Percentiles rank a stretch among this genome's conserved stretches.
Evolutionary conservation across 1,140 invertebrate species (phyloP).

Genomic region (Eurosta solidaginis): DNA sequence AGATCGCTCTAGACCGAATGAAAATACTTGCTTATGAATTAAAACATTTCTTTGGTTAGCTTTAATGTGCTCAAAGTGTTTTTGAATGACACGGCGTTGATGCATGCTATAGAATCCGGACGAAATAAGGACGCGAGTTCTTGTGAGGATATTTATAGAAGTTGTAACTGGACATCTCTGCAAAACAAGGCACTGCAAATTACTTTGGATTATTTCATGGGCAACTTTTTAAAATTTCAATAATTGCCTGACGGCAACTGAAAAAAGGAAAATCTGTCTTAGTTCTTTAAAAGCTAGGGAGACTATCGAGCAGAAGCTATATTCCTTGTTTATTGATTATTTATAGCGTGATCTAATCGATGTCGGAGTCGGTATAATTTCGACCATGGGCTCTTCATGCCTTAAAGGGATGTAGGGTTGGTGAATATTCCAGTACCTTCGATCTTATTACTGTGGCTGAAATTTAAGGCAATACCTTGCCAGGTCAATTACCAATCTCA

Average conservation of each 20-base stretch:
- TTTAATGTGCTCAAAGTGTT: slow-evolving; percentile 6
- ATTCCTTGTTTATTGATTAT: no score
- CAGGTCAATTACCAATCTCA: no score
- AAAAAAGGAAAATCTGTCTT: neutral
- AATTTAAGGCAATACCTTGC: no score
- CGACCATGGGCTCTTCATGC: no score
- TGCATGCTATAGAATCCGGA: slow-evolving; percentile 26
- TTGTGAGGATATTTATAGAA: neutral
- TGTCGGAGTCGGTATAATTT: no score
- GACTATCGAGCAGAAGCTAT: no score
- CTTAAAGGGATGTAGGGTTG: no score
- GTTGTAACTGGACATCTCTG: slow-evolving; percentile 13
- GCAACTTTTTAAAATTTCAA: neutral
- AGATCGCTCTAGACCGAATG: neutral
- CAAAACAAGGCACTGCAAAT: neutral
- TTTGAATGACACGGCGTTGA: slow-evolving; percentile 30
- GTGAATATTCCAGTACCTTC: no score
- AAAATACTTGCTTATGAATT: neutral
- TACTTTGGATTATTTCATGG: neutral
- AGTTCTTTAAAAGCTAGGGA: no score
- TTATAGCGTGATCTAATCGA: no score
- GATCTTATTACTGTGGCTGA: no score
- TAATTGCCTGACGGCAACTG: neutral
- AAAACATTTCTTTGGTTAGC: neutral
- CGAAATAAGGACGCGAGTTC: neutral